Evolutionary conservation across 2,888 invertebrate species (phyloP), one percentile per base, ranked within the genome.

Genomic region (Doris montereyensis): DNA sequence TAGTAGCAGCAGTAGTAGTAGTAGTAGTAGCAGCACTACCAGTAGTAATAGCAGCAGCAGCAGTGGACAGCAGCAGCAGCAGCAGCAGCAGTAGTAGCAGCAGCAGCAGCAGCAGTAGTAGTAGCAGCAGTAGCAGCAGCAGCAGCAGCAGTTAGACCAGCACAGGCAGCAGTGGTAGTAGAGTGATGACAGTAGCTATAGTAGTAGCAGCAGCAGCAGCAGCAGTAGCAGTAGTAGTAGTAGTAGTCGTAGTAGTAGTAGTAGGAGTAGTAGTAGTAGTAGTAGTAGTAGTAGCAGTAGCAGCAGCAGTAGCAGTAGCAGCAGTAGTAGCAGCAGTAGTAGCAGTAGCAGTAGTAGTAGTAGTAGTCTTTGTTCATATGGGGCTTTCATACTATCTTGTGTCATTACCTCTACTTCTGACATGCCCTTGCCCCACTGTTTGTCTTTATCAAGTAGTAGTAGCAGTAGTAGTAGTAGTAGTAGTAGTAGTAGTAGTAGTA

Each of bases 81-180:
- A 73, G 73, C 32, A 52, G 52, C 52, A 52, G 52, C 73, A 73
- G 57, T 70, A 78, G 78, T 74, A 78, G 62, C 62, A 78, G 78
- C 58, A 78, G 78, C 28, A 74, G 73, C 35, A 74, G 78, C 62
- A 78, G 73, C 73, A 73, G 73, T 78, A 78, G 62, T 78, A 74
- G n/a, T n/a, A n/a, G n/a, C n/a, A n/a, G n/a, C n/a, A n/a, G n/a
- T n/a, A n/a, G n/a, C n/a, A n/a, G n/a, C n/a, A n/a, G n/a, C n/a
- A n/a, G n/a, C n/a, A n/a, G n/a, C n/a, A n/a, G n/a, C n/a, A n/a
- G n/a, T n/a, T n/a, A n/a, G n/a, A n/a, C n/a, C n/a, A n/a, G n/a
- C n/a, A n/a, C n/a, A n/a, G n/a, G n/a, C n/a, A n/a, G n/a, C n/a
- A n/a, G n/a, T n/a, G n/a, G n/a, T n/a, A n/a, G n/a, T n/a, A n/a